A percentile compares a stretch with the other conserved stretches of the same genome.
These are phyloP conservation scores for Eristalinus sepulchralis DNA, from an alignment of 2,888 invertebrate species.

Conservation along the genomic window DNA sequence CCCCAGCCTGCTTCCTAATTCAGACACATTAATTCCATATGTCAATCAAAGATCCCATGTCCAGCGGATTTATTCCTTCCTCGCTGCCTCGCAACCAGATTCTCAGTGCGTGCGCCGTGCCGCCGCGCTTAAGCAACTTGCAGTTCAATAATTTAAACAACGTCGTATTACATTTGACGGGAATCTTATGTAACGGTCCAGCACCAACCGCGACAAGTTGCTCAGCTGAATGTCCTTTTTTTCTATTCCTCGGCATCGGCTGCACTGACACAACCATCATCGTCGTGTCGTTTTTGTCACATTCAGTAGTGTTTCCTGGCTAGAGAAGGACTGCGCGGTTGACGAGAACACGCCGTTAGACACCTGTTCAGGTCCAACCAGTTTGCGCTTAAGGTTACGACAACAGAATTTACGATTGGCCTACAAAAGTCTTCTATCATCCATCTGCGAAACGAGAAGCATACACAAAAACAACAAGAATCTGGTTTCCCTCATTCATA, in stretches of 20 bases:
- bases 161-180: constrained; percentile 57
- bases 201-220: constrained; percentile 56
- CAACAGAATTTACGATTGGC: constrained; percentile 68
- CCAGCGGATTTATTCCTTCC: constrained; percentile 56
- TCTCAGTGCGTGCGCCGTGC: constrained; percentile 22
- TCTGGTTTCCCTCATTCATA: constrained; percentile 65
- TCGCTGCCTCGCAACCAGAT: constrained; percentile 28
- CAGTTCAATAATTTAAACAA: constrained; percentile 56
- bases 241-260: constrained; percentile 29
- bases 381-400: constrained; percentile 62
- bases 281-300: not conserved
- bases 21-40: constrained; percentile 57
- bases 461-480: constrained; percentile 6
- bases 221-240: constrained; percentile 46
- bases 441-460: constrained; percentile 37
- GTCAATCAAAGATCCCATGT: constrained; percentile 63
- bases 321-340: constrained; percentile 46
- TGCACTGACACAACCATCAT: not conserved
- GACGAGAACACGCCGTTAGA: constrained; percentile 58
- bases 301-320: constrained; percentile 49
- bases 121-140: constrained; percentile 17
- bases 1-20: constrained; percentile 18
- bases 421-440: constrained; percentile 66
- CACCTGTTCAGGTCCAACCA: constrained; percentile 69
- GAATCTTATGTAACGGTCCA: constrained; percentile 68